phyloP scores from a whole-genome alignment of 2,113 vertebrate genomes.

The Salminus brasiliensis region DNA sequence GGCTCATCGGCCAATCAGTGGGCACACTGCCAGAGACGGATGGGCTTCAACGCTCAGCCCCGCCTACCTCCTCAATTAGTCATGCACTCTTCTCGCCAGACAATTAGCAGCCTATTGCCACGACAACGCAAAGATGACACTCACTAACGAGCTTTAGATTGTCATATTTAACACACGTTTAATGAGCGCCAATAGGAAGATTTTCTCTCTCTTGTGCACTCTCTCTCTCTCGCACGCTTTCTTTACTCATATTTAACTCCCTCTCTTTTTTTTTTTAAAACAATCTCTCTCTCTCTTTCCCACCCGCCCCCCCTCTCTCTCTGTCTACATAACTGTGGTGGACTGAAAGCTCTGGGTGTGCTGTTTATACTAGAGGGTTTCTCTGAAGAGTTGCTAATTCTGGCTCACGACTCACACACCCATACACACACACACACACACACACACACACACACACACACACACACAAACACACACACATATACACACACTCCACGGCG shows the following conservation, averaged over 20 bases:
- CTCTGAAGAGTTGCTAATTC: constrained; percentile 57
- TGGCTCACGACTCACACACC: constrained; percentile 26
- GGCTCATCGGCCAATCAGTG: constrained; percentile 32
- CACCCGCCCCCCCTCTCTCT: constrained; percentile 4
- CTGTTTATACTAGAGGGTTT: constrained; percentile 47
- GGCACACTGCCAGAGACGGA: not conserved
- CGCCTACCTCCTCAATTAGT: constrained; percentile 56
- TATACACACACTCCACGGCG: constrained; percentile 29
- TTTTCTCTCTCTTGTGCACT: too few species aligned
- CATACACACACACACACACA: constrained; percentile 26
- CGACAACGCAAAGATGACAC: constrained; percentile 18
- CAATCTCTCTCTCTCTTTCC: not conserved
- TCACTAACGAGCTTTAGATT: constrained; percentile 50
- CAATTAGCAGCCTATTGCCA: constrained; percentile 58
- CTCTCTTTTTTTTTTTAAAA: not conserved
- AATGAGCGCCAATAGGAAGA: too few species aligned
- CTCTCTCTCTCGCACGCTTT: not conserved
- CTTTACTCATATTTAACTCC: too few species aligned
- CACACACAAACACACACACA: constrained; percentile 29
- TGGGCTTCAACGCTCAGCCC: constrained; percentile 29
- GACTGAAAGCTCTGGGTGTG: too few species aligned
- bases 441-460: constrained; percentile 29
- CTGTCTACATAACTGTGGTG: constrained; percentile 2
- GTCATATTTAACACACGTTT: constrained; percentile 41
- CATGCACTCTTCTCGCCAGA: constrained; percentile 46